Conservation (phyloP, 2,113 vertebrate genomes). For the Uropsilus gracilis region DNA sequence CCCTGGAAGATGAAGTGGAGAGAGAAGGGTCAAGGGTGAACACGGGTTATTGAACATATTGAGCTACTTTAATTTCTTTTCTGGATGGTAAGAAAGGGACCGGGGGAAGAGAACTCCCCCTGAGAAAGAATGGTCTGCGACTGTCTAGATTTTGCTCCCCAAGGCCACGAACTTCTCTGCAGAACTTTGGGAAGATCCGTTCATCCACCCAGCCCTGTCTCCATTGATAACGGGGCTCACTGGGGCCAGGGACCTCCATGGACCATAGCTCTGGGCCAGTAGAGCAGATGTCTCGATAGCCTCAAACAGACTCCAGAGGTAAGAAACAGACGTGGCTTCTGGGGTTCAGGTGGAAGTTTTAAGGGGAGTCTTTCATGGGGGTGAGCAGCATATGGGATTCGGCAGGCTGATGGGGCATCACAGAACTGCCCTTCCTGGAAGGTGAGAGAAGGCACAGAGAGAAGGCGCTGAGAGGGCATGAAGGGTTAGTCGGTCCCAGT, state of each 20-base stretch:
- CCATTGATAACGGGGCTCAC: background rate
- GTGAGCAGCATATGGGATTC: conserved; percentile 71
- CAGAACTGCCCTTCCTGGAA: conserved; percentile 70
- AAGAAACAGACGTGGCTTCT: conserved; percentile 73
- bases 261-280: background rate
- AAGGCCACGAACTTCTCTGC: background rate
- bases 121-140: background rate
- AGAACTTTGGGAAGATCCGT: background rate
- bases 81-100: background rate
- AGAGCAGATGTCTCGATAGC: background rate
- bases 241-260: background rate
- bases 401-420: conserved; percentile 75
- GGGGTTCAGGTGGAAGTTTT: conserved; percentile 80
- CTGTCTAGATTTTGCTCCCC: background rate
- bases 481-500: conserved; percentile 72
- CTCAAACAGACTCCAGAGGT: conserved; percentile 69
- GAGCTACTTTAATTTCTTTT: background rate
- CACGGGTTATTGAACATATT: background rate
- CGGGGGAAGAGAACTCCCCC: background rate
- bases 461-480: conserved; percentile 75
- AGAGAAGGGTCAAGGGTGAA: background rate
- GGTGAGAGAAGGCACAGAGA: conserved; percentile 72
- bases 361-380: conserved; percentile 73
- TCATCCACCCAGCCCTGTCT: background rate
- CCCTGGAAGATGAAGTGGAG: background rate